Conservation (phyloP, 2,888 invertebrate genomes). For the Pollenia amentaria region DNA sequence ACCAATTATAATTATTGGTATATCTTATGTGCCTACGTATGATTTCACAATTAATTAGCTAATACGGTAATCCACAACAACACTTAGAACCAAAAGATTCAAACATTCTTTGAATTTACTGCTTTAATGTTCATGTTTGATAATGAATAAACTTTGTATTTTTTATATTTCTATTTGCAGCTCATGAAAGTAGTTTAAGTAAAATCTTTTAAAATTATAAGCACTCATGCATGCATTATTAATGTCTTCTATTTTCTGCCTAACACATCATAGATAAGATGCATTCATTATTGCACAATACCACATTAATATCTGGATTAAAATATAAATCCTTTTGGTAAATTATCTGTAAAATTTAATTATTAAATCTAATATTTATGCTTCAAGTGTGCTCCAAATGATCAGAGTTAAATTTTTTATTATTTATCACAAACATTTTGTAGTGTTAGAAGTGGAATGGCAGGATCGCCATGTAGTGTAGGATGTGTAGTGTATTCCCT, state of each 20-base stretch:
- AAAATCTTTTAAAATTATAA: conserved; percentile 33
- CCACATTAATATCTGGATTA: conserved; percentile 7
- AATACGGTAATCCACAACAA: too few relatives aligned
- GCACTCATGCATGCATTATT: conserved; percentile 8
- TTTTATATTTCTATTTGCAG: neutral
- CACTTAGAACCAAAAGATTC: neutral
- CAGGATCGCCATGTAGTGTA: too few relatives aligned
- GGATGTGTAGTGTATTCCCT: too few relatives aligned
- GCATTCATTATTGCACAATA: conserved; percentile 12
- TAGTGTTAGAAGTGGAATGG: too few relatives aligned
- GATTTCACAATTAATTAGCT: too few relatives aligned
- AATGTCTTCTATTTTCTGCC: conserved; percentile 3
- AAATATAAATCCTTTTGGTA: conserved; percentile 17
- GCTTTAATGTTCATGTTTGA: neutral
- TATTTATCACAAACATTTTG: neutral
- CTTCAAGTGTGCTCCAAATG: neutral
- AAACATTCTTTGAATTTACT: conserved; percentile 5
- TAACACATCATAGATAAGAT: conserved; percentile 32
- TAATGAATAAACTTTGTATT: too few relatives aligned
- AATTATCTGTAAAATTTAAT: conserved; percentile 34
- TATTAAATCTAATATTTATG: conserved; percentile 2
- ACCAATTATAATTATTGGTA: too few relatives aligned
- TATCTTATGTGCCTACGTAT: too few relatives aligned
- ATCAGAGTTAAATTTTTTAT: neutral
- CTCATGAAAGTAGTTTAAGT: conserved; percentile 17